Evolutionary conservation across 2,797 vertebrate species (phyloP).

Genomic region (Alectoris magna): DNA sequence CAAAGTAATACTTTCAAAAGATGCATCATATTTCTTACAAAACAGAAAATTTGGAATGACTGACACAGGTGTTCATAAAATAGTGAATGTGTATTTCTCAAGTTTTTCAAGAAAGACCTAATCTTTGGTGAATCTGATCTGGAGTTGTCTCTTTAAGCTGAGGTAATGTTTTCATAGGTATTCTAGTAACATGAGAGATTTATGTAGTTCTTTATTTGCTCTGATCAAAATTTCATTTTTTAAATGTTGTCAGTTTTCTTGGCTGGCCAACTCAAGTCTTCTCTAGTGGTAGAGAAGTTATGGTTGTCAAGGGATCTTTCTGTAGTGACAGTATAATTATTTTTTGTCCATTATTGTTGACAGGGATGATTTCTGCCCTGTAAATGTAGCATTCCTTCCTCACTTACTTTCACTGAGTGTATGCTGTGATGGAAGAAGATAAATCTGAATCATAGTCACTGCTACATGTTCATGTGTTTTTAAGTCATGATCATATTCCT

Average conservation of each 20-base stretch:
- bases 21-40: background rate
- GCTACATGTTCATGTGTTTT: background rate
- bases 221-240: background rate
- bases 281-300: background rate
- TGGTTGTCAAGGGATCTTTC: background rate
- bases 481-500: background rate
- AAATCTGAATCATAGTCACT: background rate
- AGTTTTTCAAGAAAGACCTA: background rate
- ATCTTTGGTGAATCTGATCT: background rate
- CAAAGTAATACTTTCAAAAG: background rate
- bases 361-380: background rate
- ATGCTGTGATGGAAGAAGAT: background rate
- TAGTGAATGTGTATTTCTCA: background rate
- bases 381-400: background rate
- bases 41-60: background rate
- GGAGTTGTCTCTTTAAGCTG: background rate
- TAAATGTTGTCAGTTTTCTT: background rate
- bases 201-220: background rate
- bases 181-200: background rate
- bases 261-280: background rate
- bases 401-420: background rate
- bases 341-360: background rate
- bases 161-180: background rate
- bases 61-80: background rate
- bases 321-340: background rate